phyloP scores from a whole-genome alignment of 2,888 invertebrate species.

The Pheosia gnoma region DNA sequence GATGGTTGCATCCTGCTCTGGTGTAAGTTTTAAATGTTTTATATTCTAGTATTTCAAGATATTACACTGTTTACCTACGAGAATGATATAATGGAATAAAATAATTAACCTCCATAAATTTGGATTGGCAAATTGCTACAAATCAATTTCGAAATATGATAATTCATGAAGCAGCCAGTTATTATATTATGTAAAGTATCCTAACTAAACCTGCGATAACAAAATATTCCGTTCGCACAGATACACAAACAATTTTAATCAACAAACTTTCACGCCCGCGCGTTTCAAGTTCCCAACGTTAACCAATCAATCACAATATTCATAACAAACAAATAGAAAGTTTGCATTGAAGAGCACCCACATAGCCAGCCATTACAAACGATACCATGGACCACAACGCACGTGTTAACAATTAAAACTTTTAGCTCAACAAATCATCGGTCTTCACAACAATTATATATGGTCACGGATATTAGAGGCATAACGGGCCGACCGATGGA shows the following conservation, averaged over 20 bases:
- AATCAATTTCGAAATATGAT: too few species aligned
- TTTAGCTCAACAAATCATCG: slow-evolving; percentile 73
- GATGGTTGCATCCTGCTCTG: too few species aligned
- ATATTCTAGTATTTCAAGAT: too few species aligned
- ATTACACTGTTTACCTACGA: too few species aligned
- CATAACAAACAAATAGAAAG: slow-evolving; percentile 59
- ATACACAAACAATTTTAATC: neutral
- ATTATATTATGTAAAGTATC: too few species aligned
- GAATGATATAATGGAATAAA: too few species aligned
- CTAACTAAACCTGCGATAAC: too few species aligned
- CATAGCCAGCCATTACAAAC: slow-evolving; percentile 49
- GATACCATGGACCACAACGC: slow-evolving; percentile 60
- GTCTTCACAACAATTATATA: slow-evolving; percentile 70
- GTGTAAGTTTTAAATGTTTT: too few species aligned
- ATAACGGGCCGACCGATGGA: slow-evolving; percentile 69
- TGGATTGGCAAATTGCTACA: too few species aligned
- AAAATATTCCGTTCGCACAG: neutral
- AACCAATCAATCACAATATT: slow-evolving; percentile 20
- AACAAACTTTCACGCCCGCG: slow-evolving; percentile 4
- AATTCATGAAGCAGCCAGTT: neutral
- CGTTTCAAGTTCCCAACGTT: neutral
- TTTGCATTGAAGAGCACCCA: slow-evolving; percentile 54
- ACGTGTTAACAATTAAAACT: slow-evolving; percentile 79
- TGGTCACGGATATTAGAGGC: slow-evolving; percentile 71
- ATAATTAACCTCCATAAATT: too few species aligned